Conservation (phyloP, 2,888 invertebrate species). For the Neocrepidodera transversa region DNA sequence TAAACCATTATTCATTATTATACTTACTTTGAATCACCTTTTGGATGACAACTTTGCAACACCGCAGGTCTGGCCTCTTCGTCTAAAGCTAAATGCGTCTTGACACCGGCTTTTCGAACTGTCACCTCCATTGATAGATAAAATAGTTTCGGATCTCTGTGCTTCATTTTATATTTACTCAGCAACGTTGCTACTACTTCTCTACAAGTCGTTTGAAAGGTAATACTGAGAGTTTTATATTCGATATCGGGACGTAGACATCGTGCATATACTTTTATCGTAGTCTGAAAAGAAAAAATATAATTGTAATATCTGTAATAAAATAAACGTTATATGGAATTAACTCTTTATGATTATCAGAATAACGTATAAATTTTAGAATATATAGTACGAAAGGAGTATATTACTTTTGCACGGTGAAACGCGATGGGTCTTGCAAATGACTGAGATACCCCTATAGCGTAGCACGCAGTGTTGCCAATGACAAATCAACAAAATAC, state of each 20-base stretch:
- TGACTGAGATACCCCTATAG: too few species aligned
- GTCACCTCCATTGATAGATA: constrained; percentile 95
- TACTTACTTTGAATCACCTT: constrained; percentile 86
- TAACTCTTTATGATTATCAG: too few species aligned
- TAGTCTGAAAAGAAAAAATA: constrained; percentile 72
- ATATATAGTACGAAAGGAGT: too few species aligned
- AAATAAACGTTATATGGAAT: not conserved
- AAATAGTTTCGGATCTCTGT: constrained; percentile 90
- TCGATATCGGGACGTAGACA: constrained; percentile 92
- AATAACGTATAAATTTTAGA: too few species aligned
- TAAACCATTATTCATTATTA: too few species aligned
- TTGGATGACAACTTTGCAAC: constrained; percentile 91
- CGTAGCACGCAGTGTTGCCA: too few species aligned
- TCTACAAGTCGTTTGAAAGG: constrained; percentile 85
- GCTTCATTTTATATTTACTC: constrained; percentile 85
- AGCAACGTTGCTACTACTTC: constrained; percentile 86
- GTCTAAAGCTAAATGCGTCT: constrained; percentile 83
- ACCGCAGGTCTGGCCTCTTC: constrained; percentile 90
- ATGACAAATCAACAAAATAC: too few species aligned
- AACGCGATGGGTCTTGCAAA: too few species aligned
- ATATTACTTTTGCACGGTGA: too few species aligned
- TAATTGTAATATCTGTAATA: too few species aligned
- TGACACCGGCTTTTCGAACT: constrained; percentile 81
- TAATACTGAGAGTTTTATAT: constrained; percentile 92
- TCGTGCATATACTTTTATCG: constrained; percentile 89